Evolutionary conservation across 2,797 vertebrate genomes (phyloP).

Genomic region (Micropoecilia bifurca): DNA sequence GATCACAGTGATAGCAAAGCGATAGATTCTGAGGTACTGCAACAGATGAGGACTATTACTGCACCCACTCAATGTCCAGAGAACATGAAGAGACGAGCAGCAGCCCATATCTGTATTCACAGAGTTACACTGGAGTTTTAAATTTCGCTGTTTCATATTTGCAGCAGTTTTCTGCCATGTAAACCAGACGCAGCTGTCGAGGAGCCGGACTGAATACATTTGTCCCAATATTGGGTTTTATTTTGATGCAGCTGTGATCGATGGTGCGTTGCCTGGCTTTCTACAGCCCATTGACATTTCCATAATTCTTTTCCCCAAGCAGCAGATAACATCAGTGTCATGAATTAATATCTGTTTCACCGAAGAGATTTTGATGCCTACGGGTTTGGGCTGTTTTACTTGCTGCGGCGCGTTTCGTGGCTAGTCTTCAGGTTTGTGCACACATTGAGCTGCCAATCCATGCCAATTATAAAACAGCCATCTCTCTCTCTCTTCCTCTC

Average conservation of each 20-base stretch:
- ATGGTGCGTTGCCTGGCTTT: not conserved
- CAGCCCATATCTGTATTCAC: not conserved
- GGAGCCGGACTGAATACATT: not conserved
- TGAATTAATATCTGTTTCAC: constrained; percentile 1
- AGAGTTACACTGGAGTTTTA: not conserved
- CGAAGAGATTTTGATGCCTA: not conserved
- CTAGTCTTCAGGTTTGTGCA: not conserved
- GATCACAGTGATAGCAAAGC: not conserved
- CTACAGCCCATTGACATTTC: constrained; percentile 6
- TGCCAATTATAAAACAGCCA: not conserved
- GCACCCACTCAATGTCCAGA: not conserved
- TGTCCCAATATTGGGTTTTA: not conserved
- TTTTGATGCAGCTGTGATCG: not conserved
- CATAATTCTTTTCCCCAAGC: not conserved
- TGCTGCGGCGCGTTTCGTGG: not conserved
- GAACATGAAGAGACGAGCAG: not conserved
- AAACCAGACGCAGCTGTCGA: not conserved
- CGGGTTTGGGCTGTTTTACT: no score
- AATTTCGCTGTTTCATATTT: not conserved
- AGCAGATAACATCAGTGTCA: not conserved
- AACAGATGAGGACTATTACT: not conserved
- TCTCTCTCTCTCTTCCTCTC: no score
- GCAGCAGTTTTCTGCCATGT: not conserved
- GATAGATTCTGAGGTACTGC: not conserved
- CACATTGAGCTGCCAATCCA: not conserved